These are phyloP conservation scores for Eriosoma lanigerum DNA, from an alignment of 1,140 invertebrate species.

Conservation along the genomic window DNA sequence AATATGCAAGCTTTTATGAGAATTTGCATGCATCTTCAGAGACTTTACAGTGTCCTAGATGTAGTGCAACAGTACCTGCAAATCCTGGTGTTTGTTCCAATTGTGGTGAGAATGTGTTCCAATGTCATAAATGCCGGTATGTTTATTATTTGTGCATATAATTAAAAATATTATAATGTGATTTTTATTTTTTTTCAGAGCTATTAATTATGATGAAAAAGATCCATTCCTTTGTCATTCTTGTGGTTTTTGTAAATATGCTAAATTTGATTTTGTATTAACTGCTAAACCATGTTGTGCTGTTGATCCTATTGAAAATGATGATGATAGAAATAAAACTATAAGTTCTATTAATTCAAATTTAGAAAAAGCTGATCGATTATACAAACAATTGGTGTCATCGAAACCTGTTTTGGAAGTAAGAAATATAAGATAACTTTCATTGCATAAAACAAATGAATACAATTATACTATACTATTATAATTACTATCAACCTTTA, in stretches of 20 bases:
- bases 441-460: too few species aligned
- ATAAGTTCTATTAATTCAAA: slow-evolving; percentile 85
- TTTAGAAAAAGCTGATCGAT: slow-evolving; percentile 90
- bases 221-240: slow-evolving; percentile 98
- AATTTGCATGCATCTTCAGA: slow-evolving; percentile 79
- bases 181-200: slow-evolving; percentile 61
- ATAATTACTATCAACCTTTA: slow-evolving; percentile 55
- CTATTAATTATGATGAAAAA: slow-evolving; percentile 99
- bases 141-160: slow-evolving; percentile 44
- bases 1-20: slow-evolving; percentile 97
- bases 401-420: slow-evolving; percentile 88
- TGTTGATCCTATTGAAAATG: slow-evolving; percentile 94
- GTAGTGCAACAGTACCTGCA: slow-evolving; percentile 92
- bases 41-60: slow-evolving; percentile 93
- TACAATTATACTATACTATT: too few species aligned
- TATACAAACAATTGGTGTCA: slow-evolving; percentile 85
- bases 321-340: slow-evolving; percentile 82
- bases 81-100: slow-evolving; percentile 97
- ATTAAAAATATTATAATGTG: not conserved
- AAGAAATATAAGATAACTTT: slow-evolving; percentile 22
- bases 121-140: slow-evolving; percentile 93
- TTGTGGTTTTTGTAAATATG: slow-evolving; percentile 99
- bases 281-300: slow-evolving; percentile 89
- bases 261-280: slow-evolving; percentile 96
- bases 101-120: slow-evolving; percentile 98